Conservation (phyloP, 2,888 invertebrate genomes). For the Agriopis leucophaearia region DNA sequence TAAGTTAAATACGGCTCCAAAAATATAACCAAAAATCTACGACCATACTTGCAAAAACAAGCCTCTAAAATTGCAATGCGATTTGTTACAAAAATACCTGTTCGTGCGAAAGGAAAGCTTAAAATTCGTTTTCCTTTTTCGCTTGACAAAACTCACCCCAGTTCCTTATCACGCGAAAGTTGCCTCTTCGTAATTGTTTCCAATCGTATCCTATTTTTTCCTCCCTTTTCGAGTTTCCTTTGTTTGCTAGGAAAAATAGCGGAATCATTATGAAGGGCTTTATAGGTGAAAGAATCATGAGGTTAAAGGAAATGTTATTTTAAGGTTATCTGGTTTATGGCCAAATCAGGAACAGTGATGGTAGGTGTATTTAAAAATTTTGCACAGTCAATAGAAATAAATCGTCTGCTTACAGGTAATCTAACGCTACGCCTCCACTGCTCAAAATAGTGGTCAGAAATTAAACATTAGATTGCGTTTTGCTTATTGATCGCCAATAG, state of each 20-base stretch:
- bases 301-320: background rate
- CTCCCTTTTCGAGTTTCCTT: conserved; percentile 50
- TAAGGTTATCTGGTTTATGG: background rate
- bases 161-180: conserved; percentile 72
- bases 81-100: conserved; percentile 44
- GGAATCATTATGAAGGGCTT: conserved; percentile 43
- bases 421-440: no score
- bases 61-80: conserved; percentile 24
- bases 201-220: conserved; percentile 67
- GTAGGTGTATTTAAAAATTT: no score
- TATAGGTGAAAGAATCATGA: conserved; percentile 24
- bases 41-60: conserved; percentile 21
- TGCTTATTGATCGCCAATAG: no score
- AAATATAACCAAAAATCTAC: background rate
- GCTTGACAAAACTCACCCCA: conserved; percentile 64
- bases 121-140: conserved; percentile 54
- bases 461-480: no score
- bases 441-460: no score
- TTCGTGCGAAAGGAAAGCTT: conserved; percentile 53
- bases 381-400: no score
- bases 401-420: no score
- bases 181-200: conserved; percentile 74
- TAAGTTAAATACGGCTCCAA: no score
- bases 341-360: background rate
- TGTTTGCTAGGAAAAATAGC: conserved; percentile 53